These are phyloP conservation scores for Stenodera caucasica DNA, from an alignment of 2,888 invertebrate genomes.

Conservation along the genomic window DNA sequence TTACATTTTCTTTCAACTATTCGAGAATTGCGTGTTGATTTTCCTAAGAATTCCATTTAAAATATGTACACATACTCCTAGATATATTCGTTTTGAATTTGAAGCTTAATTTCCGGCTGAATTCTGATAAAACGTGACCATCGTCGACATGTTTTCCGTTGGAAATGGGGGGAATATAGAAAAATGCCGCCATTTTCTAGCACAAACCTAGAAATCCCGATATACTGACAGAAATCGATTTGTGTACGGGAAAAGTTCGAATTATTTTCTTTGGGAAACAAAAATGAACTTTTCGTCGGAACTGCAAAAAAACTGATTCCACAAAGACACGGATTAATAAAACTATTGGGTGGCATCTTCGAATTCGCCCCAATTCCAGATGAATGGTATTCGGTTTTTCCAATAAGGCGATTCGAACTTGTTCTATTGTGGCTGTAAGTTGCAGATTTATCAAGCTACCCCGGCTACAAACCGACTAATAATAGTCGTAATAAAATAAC, in stretches of 20 bases:
- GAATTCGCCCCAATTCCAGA: constrained; percentile 13
- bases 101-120: constrained; percentile 11
- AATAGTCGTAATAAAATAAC: too few relatives aligned
- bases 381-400: constrained; percentile 14
- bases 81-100: constrained; percentile 1
- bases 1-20: background rate
- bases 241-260: background rate
- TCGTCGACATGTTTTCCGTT: too few relatives aligned
- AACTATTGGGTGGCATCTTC: constrained; percentile 3
- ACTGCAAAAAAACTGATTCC: background rate
- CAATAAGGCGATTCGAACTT: constrained; percentile 16
- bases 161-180: too few relatives aligned
- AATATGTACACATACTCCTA: background rate
- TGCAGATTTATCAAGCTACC: constrained; percentile 19
- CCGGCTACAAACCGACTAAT: too few relatives aligned
- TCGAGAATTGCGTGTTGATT: too few relatives aligned
- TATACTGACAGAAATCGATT: constrained; percentile 3
- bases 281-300: background rate
- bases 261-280: background rate
- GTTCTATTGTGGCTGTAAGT: constrained; percentile 15
- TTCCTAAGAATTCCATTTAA: background rate
- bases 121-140: constrained; percentile 4
- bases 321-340: background rate
- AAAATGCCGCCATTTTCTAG: background rate
- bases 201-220: background rate